Evolutionary conservation across 2,797 vertebrate genomes (phyloP), one percentile per base, ranked within the genome.

Genomic region (Gallinago stenura): DNA sequence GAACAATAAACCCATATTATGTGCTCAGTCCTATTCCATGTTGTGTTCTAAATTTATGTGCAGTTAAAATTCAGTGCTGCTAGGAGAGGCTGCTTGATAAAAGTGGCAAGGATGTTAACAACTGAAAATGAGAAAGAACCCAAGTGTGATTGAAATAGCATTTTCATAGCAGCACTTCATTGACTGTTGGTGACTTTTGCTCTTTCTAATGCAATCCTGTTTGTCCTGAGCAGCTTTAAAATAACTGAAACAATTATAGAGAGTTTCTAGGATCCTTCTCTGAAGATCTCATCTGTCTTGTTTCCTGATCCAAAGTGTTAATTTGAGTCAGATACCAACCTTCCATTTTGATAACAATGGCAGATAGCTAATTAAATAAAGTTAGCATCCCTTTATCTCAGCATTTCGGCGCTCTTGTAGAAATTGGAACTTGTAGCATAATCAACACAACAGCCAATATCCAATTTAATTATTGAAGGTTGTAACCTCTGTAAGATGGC

Each of bases 311-410:
- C 82, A 53, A 90, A 96, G 83, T 82, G 85, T 92, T 96, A 83
- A 93, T 83, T 94, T 95, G 66, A 97, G 78, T 93, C 71, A 83
- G 84, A 95, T 96, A 57, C 76, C 61, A 94, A 8, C 87, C 53
- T 78, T 80, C 51, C 51, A n/a, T 82, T 87, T 88, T 87, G 71
- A 94, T 97, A 94, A 90, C 75, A 87, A 51, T 51, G 60, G 50
- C 78, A 93, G 88, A 92, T 91, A 94, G 85, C 93, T 97, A 97
- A 97, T 93, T 96, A 95, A 97, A 94, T 91, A 90, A 85, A 83
- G 70, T 83, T 97, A 84, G 61, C 83, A 89, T 93, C 87, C 62
- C 76, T 95, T 95, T 94, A 79, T 91, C 91, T 92, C 78, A 82
- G 54, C 77, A 70, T 96, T 97, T 96, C 93, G 90, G 76, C 94